A percentile compares a stretch with the other conserved stretches of the same genome.
Conservation (phyloP, 2,888 invertebrate genomes). For the Bimastos eiseni region DNA sequence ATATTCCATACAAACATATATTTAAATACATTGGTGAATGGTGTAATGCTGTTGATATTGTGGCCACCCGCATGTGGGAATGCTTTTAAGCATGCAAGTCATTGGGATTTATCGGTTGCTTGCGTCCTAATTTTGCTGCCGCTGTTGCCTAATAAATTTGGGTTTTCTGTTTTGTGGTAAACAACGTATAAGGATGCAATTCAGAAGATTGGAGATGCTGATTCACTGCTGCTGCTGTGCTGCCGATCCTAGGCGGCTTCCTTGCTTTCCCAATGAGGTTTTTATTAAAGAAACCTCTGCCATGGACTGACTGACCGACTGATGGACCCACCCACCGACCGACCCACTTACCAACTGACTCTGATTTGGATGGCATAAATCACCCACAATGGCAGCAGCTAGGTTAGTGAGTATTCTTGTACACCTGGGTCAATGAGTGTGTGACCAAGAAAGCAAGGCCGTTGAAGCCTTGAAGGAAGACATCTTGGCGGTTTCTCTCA, state of each 20-base stretch:
- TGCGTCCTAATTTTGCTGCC: not conserved
- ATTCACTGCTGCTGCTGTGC: not conserved
- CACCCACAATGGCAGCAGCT: too few relatives aligned
- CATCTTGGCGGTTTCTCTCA: not conserved
- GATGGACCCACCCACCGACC: not conserved
- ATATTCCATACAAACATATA: too few relatives aligned
- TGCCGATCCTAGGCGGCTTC: not conserved
- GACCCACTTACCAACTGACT: not conserved
- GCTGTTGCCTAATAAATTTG: not conserved
- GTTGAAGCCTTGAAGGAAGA: not conserved
- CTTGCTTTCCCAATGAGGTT: not conserved
- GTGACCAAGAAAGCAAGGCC: not conserved
- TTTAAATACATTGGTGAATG: not conserved
- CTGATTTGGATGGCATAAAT: not conserved
- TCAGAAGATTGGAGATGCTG: not conserved
- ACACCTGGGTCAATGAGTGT: not conserved
- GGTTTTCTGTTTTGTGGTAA: not conserved
- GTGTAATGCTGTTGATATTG: not conserved
- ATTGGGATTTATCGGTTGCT: not conserved
- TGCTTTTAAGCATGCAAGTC: conserved; percentile 4
- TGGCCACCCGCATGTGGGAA: not conserved
- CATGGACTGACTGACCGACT: not conserved
- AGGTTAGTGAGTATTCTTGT: too few relatives aligned
- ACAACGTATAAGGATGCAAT: not conserved
- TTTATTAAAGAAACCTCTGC: not conserved